Evolutionary conservation across 2,888 invertebrate species (phyloP), one percentile per base, ranked within the genome.

Genomic region (Spisula solida): DNA sequence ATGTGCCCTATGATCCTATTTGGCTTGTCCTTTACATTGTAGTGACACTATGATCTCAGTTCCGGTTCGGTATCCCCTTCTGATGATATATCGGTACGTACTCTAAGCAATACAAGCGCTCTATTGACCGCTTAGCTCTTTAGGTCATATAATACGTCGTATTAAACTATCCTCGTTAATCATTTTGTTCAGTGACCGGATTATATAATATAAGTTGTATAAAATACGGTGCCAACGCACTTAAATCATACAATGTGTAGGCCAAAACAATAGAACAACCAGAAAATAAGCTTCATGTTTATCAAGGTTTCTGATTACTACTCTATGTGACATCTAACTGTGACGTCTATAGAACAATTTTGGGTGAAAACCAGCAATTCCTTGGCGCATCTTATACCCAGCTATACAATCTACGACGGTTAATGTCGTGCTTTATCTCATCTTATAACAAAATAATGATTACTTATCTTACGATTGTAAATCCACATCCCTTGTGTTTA

Each of bases 281-380:
- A 25, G 25, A 12, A n/a, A 66, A 25, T 66, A 4, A 66, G 25
- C n/a, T n/a, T n/a, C n/a, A n/a, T n/a, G n/a, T n/a, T 25, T 25
- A 66, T 66, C 10, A 10, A 4, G 29, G 31, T 31, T 41, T 8
- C 14, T 75, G 16, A 75, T 75, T 31, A 2, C 34, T 34, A 18
- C n/a, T n/a, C n/a, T 18, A 34, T 4, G 12, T 34, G 75, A 75
- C 75, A 75, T 31, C 18, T 34, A 18, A 4, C 18, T 14, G 16
- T 31, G 29, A 75, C 75, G 29, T 75, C 16, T 34, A 75, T 75
- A 75, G 75, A 34, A 75, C 18, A 8, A 31, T 31, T 5, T 75
- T 75, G 75, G 75, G 31, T 75, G 31, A 34, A 18, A 75, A 29
- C 75, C 75, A 75, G 75, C 25, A 16, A 75, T 75, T 75, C 25